Evolutionary conservation across 2,888 invertebrate genomes (phyloP).

Genomic region (Nasonia oneida): DNA sequence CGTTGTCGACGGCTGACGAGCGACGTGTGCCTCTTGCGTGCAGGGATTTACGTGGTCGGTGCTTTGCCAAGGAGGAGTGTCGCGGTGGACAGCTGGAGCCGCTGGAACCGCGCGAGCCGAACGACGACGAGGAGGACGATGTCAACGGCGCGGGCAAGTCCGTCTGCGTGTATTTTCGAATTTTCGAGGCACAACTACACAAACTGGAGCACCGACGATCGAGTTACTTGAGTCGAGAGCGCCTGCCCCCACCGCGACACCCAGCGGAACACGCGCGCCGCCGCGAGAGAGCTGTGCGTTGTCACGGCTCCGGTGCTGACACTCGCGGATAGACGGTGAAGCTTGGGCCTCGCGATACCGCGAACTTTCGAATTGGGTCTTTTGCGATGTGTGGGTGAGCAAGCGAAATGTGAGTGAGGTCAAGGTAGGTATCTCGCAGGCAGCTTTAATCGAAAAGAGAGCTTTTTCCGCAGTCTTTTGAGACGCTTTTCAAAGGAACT

Average conservation of each 20-base stretch:
- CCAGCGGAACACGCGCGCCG: neutral
- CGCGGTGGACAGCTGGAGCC: neutral
- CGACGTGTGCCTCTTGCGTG: neutral
- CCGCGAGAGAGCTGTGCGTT: no score
- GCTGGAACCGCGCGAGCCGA: neutral
- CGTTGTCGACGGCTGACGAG: neutral
- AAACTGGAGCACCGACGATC: slow-evolving; percentile 42
- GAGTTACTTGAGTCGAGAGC: slow-evolving; percentile 34
- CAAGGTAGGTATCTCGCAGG: neutral
- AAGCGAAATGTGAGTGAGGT: neutral
- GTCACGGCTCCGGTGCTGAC: neutral
- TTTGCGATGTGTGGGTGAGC: neutral
- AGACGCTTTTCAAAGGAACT: neutral
- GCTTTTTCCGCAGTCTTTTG: neutral
- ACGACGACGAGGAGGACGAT: neutral
- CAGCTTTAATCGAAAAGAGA: neutral
- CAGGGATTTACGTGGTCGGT: no score
- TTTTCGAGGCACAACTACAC: slow-evolving; percentile 39
- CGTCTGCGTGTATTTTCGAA: slow-evolving; percentile 42
- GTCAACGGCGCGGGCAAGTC: neutral
- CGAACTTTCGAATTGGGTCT: slow-evolving; percentile 3
- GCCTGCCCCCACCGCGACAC: neutral
- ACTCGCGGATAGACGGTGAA: neutral
- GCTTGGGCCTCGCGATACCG: neutral
- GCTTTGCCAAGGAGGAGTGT: neutral